Conservation (phyloP, 2,113 vertebrate species). For the Erpornis zantholeuca region DNA sequence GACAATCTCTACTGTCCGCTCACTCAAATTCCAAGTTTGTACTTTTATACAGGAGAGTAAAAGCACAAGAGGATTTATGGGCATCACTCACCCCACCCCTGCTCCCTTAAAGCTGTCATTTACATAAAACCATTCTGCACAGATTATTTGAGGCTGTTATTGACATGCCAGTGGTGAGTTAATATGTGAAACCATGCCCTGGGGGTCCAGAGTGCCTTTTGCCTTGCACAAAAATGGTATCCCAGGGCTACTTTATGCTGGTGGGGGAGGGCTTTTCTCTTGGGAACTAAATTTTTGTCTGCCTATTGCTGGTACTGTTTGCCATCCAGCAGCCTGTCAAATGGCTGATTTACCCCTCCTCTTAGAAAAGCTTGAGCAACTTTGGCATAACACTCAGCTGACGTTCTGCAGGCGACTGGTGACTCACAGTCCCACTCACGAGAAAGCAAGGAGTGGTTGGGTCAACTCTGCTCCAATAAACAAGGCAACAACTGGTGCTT, state of each 20-base stretch:
- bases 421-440: neutral
- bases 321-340: neutral
- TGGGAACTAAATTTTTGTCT: neutral
- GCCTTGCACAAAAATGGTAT: neutral
- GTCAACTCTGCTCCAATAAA: neutral
- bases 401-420: neutral
- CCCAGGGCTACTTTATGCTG: neutral
- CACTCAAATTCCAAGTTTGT: neutral
- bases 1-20: neutral
- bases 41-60: neutral
- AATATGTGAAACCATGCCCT: neutral
- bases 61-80: neutral
- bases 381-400: neutral
- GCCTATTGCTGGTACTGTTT: neutral
- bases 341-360: neutral
- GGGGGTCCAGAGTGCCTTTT: neutral
- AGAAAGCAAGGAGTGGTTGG: neutral
- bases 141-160: neutral
- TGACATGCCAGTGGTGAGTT: neutral
- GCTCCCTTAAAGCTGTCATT: neutral
- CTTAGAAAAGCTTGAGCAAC: neutral
- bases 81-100: neutral
- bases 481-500: neutral
- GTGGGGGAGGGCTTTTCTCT: neutral
- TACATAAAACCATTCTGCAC: neutral